Evolutionary conservation across 1,140 invertebrate species (phyloP).

Genomic region (Euborellia annulipes): DNA sequence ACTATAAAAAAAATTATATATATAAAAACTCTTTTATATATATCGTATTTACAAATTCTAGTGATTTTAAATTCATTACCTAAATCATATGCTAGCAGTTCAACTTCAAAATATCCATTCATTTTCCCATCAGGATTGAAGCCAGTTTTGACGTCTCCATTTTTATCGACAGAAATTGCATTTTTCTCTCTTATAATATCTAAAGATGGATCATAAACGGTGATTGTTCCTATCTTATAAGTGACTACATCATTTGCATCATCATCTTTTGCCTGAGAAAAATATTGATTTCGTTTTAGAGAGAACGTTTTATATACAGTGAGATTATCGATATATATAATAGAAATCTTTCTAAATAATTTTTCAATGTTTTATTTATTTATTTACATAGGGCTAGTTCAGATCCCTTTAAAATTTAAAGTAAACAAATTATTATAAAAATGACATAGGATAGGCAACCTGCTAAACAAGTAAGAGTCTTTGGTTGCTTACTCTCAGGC

Average conservation of each 20-base stretch:
- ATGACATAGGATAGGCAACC: too few relatives aligned
- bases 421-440: too few relatives aligned
- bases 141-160: constrained; percentile 28
- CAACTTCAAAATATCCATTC: constrained; percentile 36
- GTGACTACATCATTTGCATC: constrained; percentile 27
- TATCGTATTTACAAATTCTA: constrained; percentile 13
- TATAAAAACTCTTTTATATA: too few relatives aligned
- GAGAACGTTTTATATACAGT: too few relatives aligned
- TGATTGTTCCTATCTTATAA: constrained; percentile 29
- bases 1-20: neutral
- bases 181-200: constrained; percentile 14
- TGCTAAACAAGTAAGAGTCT: too few relatives aligned
- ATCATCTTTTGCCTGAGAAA: constrained; percentile 30
- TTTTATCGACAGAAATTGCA: constrained; percentile 27
- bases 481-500: too few relatives aligned
- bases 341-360: too few relatives aligned
- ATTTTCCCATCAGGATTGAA: constrained; percentile 31
- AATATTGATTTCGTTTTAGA: neutral
- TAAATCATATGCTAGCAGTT: constrained; percentile 31
- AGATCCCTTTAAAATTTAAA: too few relatives aligned
- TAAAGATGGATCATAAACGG: constrained; percentile 19
- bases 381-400: too few relatives aligned
- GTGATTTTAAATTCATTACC: constrained; percentile 22
- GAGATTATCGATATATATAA: too few relatives aligned
- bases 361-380: too few relatives aligned